phyloP scores from a whole-genome alignment of 2,113 vertebrate genomes.

The Halichoeres trimaculatus region DNA sequence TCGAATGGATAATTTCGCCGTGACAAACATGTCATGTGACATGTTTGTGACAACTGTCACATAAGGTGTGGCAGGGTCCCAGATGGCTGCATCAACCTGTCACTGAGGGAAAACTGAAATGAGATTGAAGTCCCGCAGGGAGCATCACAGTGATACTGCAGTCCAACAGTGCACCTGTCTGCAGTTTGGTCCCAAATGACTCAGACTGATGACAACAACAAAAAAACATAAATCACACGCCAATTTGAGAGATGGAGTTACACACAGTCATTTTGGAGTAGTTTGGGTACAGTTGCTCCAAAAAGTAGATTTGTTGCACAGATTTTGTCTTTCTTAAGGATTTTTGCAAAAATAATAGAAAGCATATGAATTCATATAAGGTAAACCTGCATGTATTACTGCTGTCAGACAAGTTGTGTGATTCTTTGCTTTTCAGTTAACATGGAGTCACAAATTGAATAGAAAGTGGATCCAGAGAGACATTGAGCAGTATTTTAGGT shows the following conservation, averaged over 20 bases:
- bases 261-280: no score
- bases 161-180: slow-evolving; percentile 1
- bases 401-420: no score
- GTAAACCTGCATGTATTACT: no score
- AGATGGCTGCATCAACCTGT: slow-evolving; percentile 45
- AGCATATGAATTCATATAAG: no score
- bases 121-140: slow-evolving; percentile 30
- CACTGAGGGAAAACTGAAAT: slow-evolving; percentile 20
- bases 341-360: no score
- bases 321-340: no score
- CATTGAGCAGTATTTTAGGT: no score
- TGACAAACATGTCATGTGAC: neutral
- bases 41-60: neutral
- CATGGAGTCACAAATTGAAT: no score
- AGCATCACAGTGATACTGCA: slow-evolving; percentile 14
- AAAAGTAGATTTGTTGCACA: no score
- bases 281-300: no score
- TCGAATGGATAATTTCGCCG: slow-evolving; percentile 2
- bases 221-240: neutral
- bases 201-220: neutral
- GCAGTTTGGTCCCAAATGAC: slow-evolving; percentile 9
- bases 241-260: neutral
- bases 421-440: no score
- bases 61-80: slow-evolving; percentile 24
- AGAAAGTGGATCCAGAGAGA: no score